Conservation (phyloP, 2,113 vertebrate genomes). For the Ophthalmolycus amberensis region DNA sequence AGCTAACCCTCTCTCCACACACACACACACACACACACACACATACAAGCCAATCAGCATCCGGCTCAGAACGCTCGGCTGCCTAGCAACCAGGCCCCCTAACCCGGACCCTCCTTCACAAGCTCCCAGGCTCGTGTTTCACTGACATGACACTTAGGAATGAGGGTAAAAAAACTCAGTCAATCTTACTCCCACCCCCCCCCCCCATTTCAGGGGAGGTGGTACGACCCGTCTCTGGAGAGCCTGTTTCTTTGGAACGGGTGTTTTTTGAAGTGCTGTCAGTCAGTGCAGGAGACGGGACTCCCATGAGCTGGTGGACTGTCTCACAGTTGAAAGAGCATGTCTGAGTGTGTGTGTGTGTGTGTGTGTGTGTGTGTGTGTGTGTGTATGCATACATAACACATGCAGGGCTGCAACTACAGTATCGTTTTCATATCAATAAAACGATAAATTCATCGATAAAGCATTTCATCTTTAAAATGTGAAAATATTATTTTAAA, state of each 20-base stretch:
- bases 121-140: constrained; percentile 67
- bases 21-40: background rate
- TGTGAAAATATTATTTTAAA: background rate
- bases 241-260: constrained; percentile 15
- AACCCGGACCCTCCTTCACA: constrained; percentile 40
- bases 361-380: background rate
- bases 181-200: background rate
- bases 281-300: constrained; percentile 37
- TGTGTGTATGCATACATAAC: constrained; percentile 34
- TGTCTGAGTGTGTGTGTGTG: constrained; percentile 36
- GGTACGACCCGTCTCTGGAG: constrained; percentile 40
- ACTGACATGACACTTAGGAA: constrained; percentile 65
- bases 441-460: background rate
- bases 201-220: background rate
- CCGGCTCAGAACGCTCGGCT: constrained; percentile 45
- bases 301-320: constrained; percentile 21
- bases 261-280: constrained; percentile 53
- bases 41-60: constrained; percentile 20
- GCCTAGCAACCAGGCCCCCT: constrained; percentile 69
- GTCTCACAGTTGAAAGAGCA: constrained; percentile 57
- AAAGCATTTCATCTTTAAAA: background rate
- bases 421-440: background rate
- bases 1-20: constrained; percentile 15
- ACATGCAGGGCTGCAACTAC: background rate
- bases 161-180: constrained; percentile 52